Conservation (phyloP, 2,113 vertebrate species). For the Orycteropus afer region DNA sequence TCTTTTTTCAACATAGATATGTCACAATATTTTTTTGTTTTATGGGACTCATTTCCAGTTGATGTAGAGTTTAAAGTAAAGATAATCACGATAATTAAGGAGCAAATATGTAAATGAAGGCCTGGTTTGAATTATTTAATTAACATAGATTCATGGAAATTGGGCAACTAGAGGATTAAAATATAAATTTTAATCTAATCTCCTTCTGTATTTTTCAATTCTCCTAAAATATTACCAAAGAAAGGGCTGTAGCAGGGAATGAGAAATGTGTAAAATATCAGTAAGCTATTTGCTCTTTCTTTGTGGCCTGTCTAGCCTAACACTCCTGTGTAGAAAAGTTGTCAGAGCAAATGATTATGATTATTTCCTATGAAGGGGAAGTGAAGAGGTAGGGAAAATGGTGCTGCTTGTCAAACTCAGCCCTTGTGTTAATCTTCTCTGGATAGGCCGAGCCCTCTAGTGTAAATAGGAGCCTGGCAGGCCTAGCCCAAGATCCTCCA, state of each 20-base stretch:
- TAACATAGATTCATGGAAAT: conserved; percentile 74
- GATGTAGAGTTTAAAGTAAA: conserved; percentile 71
- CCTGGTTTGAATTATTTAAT: conserved; percentile 76
- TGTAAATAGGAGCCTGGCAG: neutral
- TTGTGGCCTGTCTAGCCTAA: neutral
- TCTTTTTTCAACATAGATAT: conserved; percentile 64
- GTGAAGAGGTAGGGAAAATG: neutral
- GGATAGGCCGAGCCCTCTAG: neutral
- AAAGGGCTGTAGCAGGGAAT: conserved; percentile 49
- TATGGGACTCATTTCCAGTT: conserved; percentile 70
- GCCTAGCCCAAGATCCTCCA: neutral
- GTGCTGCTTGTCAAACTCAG: neutral
- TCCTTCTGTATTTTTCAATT: conserved; percentile 63
- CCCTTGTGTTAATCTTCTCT: neutral
- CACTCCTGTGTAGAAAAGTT: neutral
- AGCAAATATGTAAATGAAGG: conserved; percentile 77
- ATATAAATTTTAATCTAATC: conserved; percentile 74
- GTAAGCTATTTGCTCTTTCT: conserved; percentile 2
- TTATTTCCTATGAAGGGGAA: neutral
- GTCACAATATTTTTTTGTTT: conserved; percentile 81
- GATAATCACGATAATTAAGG: conserved; percentile 81
- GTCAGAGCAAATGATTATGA: neutral
- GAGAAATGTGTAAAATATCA: conserved; percentile 20
- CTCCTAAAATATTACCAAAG: conserved; percentile 56
- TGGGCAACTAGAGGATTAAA: conserved; percentile 75